Evolutionary conservation across 2,888 invertebrate genomes (phyloP), one percentile per base, ranked within the genome.

Genomic region (Scaptomyza flava): DNA sequence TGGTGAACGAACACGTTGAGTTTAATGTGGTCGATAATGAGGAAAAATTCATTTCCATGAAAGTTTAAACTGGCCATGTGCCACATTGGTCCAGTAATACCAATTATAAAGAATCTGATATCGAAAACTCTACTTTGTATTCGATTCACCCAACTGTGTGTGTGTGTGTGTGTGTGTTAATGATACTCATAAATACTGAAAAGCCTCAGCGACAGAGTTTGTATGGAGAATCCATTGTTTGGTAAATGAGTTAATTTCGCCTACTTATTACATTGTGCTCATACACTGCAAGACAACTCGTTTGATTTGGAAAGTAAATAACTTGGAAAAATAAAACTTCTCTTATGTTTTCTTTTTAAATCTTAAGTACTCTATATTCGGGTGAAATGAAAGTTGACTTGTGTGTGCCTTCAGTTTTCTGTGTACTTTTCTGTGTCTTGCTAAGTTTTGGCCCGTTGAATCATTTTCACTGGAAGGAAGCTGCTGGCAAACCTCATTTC

Each of bases 181-280:
- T 66, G 62, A 56, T 27, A 61, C 48, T 58, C 63, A 73, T 74
- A 80, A 83, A 77, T 71, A 71, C 60, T 51, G 56, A 64, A 82
- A 64, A 60, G 72, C 53, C 54, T 17, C 50, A 50, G 20, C 20
- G 20, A 20, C 34, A 34, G 14, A 11, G 17, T 30, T 42, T 30
- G 30, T 6, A 38, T 14, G 14, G 6, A 2, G 23, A 17, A 42
- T 52, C 17, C 31, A 7, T 33, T 42, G 53, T 31, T 30, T 53
- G 36, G 36, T 36, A 36, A 51, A 51, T 36, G 23, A 61, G 51
- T 34, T n/a, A 50, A 34, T 9, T 50, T 50, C 31, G 20, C 50
- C n/a, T 20, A 20, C 50, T 50, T 34, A 23, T n/a, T 9, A 8
- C 33, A 20, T 12, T 17, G 31, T 14, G 30, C 23, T 7, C 27